Evolutionary conservation across 2,888 invertebrate species (phyloP), one percentile per base, ranked within the genome.

Genomic region (Synanthedon myopaeformis): DNA sequence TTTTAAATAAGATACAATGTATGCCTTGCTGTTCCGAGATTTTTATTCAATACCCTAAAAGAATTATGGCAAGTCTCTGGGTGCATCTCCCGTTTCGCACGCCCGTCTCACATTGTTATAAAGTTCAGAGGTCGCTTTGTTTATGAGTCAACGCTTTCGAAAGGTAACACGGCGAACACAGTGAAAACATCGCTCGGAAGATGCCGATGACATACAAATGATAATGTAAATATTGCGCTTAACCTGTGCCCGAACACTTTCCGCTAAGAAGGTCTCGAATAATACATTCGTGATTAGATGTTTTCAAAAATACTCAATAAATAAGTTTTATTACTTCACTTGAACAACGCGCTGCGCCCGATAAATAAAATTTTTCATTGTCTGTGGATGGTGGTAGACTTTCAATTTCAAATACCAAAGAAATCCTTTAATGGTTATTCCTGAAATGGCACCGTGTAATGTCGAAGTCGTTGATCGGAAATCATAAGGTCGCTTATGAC

Each of bases 61-160:
- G 83, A 85, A 77, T 78, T 84, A 85, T 82, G 74, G 78, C 80
- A 76, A 76, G 75, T 76, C 79, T 70, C 70, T 70, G 69, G 77
- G 74, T 76, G 78, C 82, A 83, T 87, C 85, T 83, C 76, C 82
- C 72, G 81, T 85, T 85, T 85, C 85, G 84, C 84, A 85, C 86
- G 85, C 79, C 78, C 78, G 79, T 74, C 72, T 82, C 79, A 79
- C 82, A 83, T 84, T 87, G 84, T 83, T 85, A 80, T 82, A 80
- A 81, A 84, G 86, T 81, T 87, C 87, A 85, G 70, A 87, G 85
- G 81, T 87, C 82, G 78, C 70, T 78, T 82, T 82, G 85, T 86
- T 86, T 86, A 86, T 82, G 83, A 84, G 74, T 75, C 81, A 72
- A 79, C 75, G 77, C 79, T 84, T 85, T 85, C 78, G 79, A 85